Evolutionary conservation across 2,797 vertebrate genomes (phyloP).

Genomic region (Propithecus deckenii): DNA sequence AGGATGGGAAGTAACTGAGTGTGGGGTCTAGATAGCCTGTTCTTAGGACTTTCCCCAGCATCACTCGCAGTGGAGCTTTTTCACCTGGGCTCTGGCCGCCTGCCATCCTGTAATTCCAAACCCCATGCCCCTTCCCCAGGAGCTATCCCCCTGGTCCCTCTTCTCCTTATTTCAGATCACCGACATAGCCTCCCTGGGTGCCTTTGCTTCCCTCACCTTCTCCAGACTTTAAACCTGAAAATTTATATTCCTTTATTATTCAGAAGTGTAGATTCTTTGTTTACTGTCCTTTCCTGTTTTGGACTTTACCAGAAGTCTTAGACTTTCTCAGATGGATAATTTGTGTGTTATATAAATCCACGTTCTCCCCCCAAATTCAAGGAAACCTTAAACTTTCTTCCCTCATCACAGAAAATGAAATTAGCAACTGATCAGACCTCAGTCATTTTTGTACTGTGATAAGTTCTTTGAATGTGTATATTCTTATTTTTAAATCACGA

Average conservation of each 20-base stretch:
- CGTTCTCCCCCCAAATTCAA: not conserved
- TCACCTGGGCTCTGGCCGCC: not conserved
- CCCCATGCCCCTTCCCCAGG: not conserved
- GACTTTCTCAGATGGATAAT: not conserved
- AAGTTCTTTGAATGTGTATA: slow-evolving; percentile 83
- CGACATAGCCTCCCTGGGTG: no score
- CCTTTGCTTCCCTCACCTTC: not conserved
- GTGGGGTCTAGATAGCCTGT: not conserved
- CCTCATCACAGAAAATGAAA: not conserved
- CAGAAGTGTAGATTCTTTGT: not conserved
- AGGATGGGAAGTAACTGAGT: not conserved
- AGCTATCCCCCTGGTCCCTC: not conserved
- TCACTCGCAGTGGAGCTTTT: not conserved
- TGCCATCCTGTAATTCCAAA: not conserved
- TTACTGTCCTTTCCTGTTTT: not conserved
- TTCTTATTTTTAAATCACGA: slow-evolving; percentile 82
- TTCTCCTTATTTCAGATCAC: not conserved
- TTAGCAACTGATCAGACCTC: slow-evolving; percentile 18
- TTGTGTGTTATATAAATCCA: not conserved
- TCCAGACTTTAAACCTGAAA: no score
- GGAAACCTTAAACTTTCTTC: not conserved
- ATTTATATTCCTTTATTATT: not conserved
- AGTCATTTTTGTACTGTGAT: slow-evolving; percentile 83
- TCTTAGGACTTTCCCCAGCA: not conserved
- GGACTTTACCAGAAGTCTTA: not conserved